Evolutionary conservation across 2,113 vertebrate genomes (phyloP).

Genomic region (Cochlearius cochlearius): DNA sequence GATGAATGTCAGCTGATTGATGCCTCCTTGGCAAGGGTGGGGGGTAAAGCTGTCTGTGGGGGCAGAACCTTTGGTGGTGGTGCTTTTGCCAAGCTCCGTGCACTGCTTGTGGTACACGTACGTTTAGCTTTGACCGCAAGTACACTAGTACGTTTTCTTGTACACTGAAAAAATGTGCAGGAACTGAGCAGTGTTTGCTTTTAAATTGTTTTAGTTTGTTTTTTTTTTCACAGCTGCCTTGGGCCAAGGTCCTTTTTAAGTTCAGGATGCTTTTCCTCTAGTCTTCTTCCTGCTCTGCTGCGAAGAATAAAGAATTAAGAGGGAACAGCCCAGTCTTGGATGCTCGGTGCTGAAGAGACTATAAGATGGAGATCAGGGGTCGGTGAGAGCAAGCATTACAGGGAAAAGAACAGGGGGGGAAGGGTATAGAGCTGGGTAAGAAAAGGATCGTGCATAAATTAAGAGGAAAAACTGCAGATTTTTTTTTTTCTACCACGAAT

Average conservation of each 20-base stretch:
- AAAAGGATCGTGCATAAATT: not conserved
- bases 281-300: not conserved
- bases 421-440: not conserved
- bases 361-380: not conserved
- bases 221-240: not conserved
- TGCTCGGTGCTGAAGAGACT: not conserved
- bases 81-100: not conserved
- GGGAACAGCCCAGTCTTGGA: not conserved
- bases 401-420: not conserved
- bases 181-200: not conserved
- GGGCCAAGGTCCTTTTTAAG: not conserved
- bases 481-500: not conserved
- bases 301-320: not conserved
- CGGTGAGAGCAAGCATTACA: not conserved
- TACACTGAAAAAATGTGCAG: not conserved
- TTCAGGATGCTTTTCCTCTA: not conserved
- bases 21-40: not conserved
- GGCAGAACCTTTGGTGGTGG: not conserved
- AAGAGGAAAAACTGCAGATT: not conserved
- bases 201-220: not conserved
- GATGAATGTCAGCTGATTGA: not conserved
- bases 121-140: not conserved
- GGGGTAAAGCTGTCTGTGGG: not conserved
- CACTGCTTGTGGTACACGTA: accelerated
- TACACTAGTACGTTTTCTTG: not conserved